A percentile compares a stretch with the other conserved stretches of the same genome.
Evolutionary conservation across 2,888 invertebrate species (phyloP).

Genomic region (Notodonta ziczac): DNA sequence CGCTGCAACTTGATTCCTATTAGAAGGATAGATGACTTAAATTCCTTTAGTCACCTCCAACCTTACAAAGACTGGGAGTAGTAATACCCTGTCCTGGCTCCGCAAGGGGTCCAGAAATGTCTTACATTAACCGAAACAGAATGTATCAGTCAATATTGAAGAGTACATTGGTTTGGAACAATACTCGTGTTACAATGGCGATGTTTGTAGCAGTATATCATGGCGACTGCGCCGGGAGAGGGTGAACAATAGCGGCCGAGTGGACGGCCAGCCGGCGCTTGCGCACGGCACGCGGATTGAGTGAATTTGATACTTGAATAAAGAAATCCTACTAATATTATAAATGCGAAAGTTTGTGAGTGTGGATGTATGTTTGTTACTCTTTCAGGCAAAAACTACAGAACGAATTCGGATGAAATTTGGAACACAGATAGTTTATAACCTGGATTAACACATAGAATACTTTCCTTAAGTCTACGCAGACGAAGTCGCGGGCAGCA

Average conservation of each 20-base stretch:
- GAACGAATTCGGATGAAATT: too few species aligned
- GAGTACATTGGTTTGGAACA: slow-evolving; percentile 16
- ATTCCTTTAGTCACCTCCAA: background rate
- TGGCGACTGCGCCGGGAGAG: slow-evolving; percentile 36
- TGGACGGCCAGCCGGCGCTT: slow-evolving; percentile 66
- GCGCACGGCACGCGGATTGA: slow-evolving; percentile 43
- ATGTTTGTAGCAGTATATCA: slow-evolving; percentile 58
- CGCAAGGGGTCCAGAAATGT: background rate
- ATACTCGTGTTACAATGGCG: slow-evolving; percentile 35
- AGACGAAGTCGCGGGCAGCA: too few species aligned
- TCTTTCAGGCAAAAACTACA: too few species aligned
- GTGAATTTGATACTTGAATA: slow-evolving; percentile 55
- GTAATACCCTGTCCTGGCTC: background rate
- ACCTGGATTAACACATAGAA: too few species aligned
- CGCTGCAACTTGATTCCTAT: too few species aligned
- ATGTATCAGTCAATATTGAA: slow-evolving; percentile 23
- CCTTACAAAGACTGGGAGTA: background rate
- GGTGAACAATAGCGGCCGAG: slow-evolving; percentile 62
- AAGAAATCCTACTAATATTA: too few species aligned
- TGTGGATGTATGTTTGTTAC: too few species aligned
- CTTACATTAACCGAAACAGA: slow-evolving; percentile 11
- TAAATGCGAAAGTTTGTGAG: too few species aligned
- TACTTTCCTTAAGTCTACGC: too few species aligned
- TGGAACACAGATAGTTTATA: too few species aligned
- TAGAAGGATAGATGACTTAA: too few species aligned